Evolutionary conservation across 2,113 vertebrate species (phyloP).

Genomic region (Ochotona princeps): DNA sequence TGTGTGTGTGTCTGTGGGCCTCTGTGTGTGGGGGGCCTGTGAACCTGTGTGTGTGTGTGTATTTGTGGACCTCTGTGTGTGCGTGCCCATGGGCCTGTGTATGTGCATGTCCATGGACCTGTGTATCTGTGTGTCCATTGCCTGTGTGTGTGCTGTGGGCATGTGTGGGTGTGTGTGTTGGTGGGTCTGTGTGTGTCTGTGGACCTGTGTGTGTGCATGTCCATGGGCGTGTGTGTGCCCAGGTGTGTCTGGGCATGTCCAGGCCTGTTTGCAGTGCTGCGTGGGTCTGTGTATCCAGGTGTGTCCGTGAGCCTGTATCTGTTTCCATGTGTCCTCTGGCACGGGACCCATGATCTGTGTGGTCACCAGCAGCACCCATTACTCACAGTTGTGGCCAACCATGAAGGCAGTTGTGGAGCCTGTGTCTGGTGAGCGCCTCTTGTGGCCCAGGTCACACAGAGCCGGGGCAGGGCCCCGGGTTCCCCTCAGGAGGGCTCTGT

Average conservation of each 20-base stretch:
- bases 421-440: too few species aligned
- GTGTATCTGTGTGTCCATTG: background rate
- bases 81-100: background rate
- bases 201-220: background rate
- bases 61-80: accelerated
- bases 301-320: background rate
- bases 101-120: background rate
- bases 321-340: background rate
- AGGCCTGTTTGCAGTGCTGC: too few species aligned
- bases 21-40: background rate
- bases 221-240: background rate
- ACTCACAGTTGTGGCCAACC: too few species aligned
- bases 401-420: too few species aligned
- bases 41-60: too few species aligned
- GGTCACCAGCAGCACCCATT: background rate
- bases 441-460: too few species aligned
- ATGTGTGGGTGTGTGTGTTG: too few species aligned
- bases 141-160: background rate
- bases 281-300: too few species aligned
- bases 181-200: too few species aligned
- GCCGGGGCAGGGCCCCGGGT: too few species aligned
- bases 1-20: background rate
- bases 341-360: background rate
- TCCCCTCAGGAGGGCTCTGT: too few species aligned
- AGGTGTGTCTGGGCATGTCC: background rate